Base-by-base conservation (phyloP, 2,888 invertebrate genomes). In the Synanthedon andrenaeformis region DNA sequence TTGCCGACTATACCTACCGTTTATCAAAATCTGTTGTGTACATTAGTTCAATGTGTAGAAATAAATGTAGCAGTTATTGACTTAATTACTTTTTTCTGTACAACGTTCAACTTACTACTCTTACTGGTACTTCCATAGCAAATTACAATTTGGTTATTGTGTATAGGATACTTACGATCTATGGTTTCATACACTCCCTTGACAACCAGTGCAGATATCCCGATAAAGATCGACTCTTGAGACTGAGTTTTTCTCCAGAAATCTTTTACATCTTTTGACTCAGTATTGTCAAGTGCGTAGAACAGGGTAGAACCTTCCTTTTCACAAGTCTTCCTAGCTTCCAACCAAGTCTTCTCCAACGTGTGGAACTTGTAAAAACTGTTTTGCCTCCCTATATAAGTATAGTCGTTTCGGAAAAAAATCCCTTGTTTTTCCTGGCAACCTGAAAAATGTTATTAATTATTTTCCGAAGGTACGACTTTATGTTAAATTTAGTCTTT, bases 301-400 rank as follows among this genome's bases (percentile, higher is more conserved):
- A 77, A 81, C 1, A 85, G 57, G 6, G 57, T 60, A 1, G 78
- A 74, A 0, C 82, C 82, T 62, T 83, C 82, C 23, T 63, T 41
- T 0, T 63, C 65, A 55, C 83, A 84, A n/a, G 57, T 59, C 4
- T 57, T 62, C 56, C 72, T 75, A 0, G 81, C 82, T 0, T 74
- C 71, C 4, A 61, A 48, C 81, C 81, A 84, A 8, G 60, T 62
- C 55, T 65, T 71, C 3, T 66, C 67, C 23, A 73, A 50, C 0
- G 76, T 77, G 51, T 82, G 78, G 23, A 82, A 65, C 62, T 84
- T 84, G 62, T 82, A 84, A 54, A 82, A 84, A 55, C 72, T 70
- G 4, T 69, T 52, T 5, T 69, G 62, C 0, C 56, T 57, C 17
- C 73, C 67, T 54, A 80, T 52, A 55, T 66, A 82, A 6, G 54